A percentile compares a stretch with the other conserved stretches of the same genome.
Evolutionary conservation across 2,888 invertebrate species (phyloP).

Genomic region (Caenorhabditis macrosperma): DNA sequence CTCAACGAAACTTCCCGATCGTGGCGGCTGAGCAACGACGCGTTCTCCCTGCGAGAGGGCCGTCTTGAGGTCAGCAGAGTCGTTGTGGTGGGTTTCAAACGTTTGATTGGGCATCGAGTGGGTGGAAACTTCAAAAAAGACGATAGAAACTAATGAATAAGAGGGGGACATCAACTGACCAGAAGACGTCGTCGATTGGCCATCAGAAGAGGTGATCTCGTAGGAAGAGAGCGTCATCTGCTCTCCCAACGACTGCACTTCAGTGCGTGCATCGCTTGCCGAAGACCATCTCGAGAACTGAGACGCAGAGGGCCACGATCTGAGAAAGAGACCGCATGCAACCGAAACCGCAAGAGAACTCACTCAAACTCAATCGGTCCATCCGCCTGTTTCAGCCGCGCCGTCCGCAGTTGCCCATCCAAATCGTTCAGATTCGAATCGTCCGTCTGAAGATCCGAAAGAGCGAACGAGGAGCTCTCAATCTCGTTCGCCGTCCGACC

Average conservation of each 20-base stretch:
- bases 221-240: conserved; percentile 34
- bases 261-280: background rate
- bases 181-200: conserved; percentile 7
- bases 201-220: background rate
- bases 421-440: conserved; percentile 38
- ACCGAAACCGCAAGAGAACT: background rate
- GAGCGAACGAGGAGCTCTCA: conserved; percentile 16
- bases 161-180: background rate
- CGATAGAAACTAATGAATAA: too few species aligned
- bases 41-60: conserved; percentile 1
- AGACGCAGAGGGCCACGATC: conserved; percentile 21
- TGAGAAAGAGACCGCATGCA: conserved; percentile 1
- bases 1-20: background rate
- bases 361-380: conserved; percentile 12
- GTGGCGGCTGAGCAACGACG: background rate
- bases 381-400: conserved; percentile 16
- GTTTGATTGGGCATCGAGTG: conserved; percentile 18
- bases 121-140: conserved; percentile 28
- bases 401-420: conserved; percentile 9
- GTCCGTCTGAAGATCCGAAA: background rate
- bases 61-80: too few species aligned
- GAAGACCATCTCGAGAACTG: background rate
- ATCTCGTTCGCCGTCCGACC: background rate
- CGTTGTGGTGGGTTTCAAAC: too few species aligned
- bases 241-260: conserved; percentile 4